Evolutionary conservation across 2,888 invertebrate genomes (phyloP).

Genomic region (Hetaerina titia): DNA sequence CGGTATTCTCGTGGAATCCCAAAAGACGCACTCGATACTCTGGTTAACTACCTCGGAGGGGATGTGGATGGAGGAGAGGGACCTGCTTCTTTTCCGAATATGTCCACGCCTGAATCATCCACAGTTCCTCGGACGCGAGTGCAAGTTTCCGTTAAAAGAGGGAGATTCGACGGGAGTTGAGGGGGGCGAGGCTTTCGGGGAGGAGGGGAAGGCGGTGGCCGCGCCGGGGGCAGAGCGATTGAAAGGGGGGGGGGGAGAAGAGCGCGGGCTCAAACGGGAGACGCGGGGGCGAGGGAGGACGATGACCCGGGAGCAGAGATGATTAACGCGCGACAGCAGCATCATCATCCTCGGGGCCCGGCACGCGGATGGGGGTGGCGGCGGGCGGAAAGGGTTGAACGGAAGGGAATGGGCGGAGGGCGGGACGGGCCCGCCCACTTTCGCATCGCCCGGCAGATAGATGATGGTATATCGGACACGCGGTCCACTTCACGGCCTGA

Average conservation of each 20-base stretch:
- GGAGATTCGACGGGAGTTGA: background rate
- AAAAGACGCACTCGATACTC: too few species aligned
- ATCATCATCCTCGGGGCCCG: too few species aligned
- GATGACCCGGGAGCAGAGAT: background rate
- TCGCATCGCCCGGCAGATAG: too few species aligned
- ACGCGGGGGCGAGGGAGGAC: background rate
- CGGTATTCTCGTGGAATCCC: too few species aligned
- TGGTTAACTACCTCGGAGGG: background rate
- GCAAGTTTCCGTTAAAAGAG: background rate
- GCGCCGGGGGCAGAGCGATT: background rate
- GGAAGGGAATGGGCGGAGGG: too few species aligned
- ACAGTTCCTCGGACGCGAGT: background rate
- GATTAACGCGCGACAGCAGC: background rate
- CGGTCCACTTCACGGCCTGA: too few species aligned
- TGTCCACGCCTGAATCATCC: background rate
- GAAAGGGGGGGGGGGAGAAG: background rate
- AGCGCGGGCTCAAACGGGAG: background rate
- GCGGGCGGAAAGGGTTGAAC: too few species aligned
- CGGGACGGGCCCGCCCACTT: too few species aligned
- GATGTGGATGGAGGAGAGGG: background rate
- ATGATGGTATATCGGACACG: too few species aligned
- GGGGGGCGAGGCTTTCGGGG: background rate
- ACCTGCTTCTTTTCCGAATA: background rate
- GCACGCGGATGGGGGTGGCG: too few species aligned
- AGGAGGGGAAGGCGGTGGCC: background rate